These are phyloP conservation scores for Dione juno DNA, from an alignment of 2,888 invertebrate genomes.

Conservation along the genomic window DNA sequence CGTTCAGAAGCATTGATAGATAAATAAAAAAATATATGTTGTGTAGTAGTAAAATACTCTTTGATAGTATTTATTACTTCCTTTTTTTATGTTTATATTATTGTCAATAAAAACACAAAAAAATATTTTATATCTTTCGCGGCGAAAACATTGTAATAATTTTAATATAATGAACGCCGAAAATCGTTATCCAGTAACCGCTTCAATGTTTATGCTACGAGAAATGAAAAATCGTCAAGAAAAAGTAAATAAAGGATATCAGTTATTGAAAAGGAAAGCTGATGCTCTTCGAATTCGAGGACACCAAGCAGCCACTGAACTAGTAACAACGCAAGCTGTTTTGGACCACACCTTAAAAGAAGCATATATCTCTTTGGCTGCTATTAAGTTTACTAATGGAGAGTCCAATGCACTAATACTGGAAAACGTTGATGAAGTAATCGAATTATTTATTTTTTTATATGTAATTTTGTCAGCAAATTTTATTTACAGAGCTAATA, in stretches of 20 bases:
- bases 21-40: not conserved
- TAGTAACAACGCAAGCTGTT: conserved; percentile 66
- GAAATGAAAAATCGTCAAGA: conserved; percentile 75
- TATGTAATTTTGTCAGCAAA: not conserved
- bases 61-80: not conserved
- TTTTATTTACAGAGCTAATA: not conserved
- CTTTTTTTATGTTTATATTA: not conserved
- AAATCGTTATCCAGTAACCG: conserved; percentile 73
- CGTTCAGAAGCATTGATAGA: conserved; percentile 3
- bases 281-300: conserved; percentile 70
- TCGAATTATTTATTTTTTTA: not conserved
- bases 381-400: conserved; percentile 76
- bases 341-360: conserved; percentile 70
- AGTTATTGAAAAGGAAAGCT: conserved; percentile 68
- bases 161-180: conserved; percentile 66
- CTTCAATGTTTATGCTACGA: conserved; percentile 74
- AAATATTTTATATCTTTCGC: not conserved
- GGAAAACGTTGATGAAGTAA: conserved; percentile 75
- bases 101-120: not conserved
- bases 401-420: conserved; percentile 77
- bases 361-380: conserved; percentile 75
- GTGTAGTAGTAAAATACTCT: not conserved
- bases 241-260: conserved; percentile 69
- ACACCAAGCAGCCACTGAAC: conserved; percentile 65
- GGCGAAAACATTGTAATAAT: not conserved